Evolutionary conservation across 2,888 invertebrate species (phyloP).

Genomic region (Tetragnatha montana): DNA sequence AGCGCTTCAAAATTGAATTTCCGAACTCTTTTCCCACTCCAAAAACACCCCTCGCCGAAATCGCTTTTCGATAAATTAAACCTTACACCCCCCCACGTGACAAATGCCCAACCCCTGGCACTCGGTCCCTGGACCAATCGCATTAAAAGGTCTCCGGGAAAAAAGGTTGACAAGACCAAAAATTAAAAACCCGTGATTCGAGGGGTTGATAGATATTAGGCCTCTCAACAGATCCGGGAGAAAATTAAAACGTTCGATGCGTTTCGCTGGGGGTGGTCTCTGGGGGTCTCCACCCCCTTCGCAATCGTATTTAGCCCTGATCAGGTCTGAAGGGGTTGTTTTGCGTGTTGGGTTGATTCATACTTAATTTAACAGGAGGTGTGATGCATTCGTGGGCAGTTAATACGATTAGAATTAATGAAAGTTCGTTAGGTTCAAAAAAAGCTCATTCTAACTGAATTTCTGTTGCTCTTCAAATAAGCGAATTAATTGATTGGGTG

Average conservation of each 20-base stretch:
- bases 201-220: slow-evolving; percentile 56
- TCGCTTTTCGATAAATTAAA: slow-evolving; percentile 69
- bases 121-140: slow-evolving; percentile 55
- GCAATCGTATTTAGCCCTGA: neutral
- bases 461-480: too few species aligned
- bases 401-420: too few species aligned
- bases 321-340: slow-evolving; percentile 1
- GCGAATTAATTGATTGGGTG: too few species aligned
- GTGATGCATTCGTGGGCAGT: neutral
- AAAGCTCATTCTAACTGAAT: too few species aligned
- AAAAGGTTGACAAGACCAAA: slow-evolving; percentile 59
- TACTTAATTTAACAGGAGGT: neutral
- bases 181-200: slow-evolving; percentile 57
- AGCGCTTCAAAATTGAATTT: slow-evolving; percentile 67
- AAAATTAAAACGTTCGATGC: slow-evolving; percentile 65
- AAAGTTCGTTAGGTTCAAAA: too few species aligned
- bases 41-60: slow-evolving; percentile 44
- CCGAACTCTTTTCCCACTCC: slow-evolving; percentile 15
- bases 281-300: slow-evolving; percentile 30
- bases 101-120: slow-evolving; percentile 40
- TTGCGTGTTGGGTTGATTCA: neutral
- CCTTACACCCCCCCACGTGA: slow-evolving; percentile 46
- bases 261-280: slow-evolving; percentile 22
- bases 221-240: slow-evolving; percentile 56
- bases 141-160: slow-evolving; percentile 57